phyloP scores from a whole-genome alignment of 2,888 invertebrate genomes.

The Bimastos eiseni region DNA sequence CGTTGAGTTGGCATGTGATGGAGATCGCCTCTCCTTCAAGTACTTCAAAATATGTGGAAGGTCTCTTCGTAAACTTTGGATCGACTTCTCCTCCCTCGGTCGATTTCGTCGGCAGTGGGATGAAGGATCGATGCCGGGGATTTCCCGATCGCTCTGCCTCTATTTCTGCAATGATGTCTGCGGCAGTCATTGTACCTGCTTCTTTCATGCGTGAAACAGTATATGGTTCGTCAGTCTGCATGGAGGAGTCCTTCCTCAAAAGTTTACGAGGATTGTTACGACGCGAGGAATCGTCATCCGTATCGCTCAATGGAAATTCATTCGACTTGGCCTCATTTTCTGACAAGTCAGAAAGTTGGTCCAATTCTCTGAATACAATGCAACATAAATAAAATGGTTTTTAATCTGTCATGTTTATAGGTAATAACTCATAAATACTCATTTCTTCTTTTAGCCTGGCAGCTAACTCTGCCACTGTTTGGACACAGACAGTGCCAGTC shows the following conservation, averaged over 20 bases:
- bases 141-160: neutral
- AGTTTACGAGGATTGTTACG: neutral
- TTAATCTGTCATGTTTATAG: neutral
- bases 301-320: neutral
- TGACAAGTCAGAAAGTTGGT: constrained; percentile 19
- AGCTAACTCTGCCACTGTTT: no score
- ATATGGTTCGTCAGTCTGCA: neutral
- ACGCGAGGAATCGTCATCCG: neutral
- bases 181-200: neutral
- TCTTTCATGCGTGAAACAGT: neutral
- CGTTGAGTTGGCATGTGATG: neutral
- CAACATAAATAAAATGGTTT: neutral
- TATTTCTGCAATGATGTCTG: neutral
- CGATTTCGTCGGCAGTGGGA: neutral
- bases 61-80: constrained; percentile 18
- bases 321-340: neutral
- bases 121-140: neutral
- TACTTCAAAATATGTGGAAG: neutral
- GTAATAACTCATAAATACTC: neutral
- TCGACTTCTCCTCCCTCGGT: neutral
- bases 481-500: no score
- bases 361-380: neutral
- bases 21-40: neutral
- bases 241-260: neutral
- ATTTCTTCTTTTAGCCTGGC: neutral